Base-by-base conservation (phyloP, 1,140 invertebrate genomes). In the Luehdorfia chinensis region DNA sequence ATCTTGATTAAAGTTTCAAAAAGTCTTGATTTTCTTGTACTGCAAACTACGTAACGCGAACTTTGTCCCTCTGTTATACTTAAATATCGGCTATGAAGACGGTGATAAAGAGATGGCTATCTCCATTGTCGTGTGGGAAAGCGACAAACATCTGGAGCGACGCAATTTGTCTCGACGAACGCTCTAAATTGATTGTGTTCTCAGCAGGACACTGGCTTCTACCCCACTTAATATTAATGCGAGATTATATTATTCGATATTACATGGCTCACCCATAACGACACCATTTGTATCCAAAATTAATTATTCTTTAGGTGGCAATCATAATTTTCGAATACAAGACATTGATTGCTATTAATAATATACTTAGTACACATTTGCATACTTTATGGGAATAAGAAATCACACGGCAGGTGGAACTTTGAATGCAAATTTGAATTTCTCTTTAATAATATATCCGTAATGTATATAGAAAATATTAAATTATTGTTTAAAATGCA, bases 141-240 rank as follows among this genome's bases (percentile, higher is more conserved):
- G 12, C 21, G 21, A 41, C 37, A 41, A 41, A 41, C 12, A 41
- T 12, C 9, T 12, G 32, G 18, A 27, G 21, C 18, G 14, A 25
- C 21, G 21, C 23, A 16, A 41, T 41, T 41, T 41, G 37, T 41
- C 12, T 41, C 19, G n/a, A 39, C 21, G 13, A 41, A 12, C 23
- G 13, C 34, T 41, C n/a, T 41, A 41, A 41, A 41, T 41, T 41
- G 37, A 41, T 41, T n/a, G 37, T 41, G 11, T 15, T 41, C 37
- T 15, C 37, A 41, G 37, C 37, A 41, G 37, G 37, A 41, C 37
- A 21, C 37, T 15, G 37, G 37, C 51, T 48, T 27, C 51, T 54
- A 54, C 47, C 50, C 36, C 45, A 54, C 45, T 44, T 54, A 25
- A 47, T 54, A 47, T 54, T 54, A 54, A 54, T 54, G 31, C 18